Evolutionary conservation across 1,140 invertebrate genomes (phyloP).

Genomic region (Tenebrio molitor): DNA sequence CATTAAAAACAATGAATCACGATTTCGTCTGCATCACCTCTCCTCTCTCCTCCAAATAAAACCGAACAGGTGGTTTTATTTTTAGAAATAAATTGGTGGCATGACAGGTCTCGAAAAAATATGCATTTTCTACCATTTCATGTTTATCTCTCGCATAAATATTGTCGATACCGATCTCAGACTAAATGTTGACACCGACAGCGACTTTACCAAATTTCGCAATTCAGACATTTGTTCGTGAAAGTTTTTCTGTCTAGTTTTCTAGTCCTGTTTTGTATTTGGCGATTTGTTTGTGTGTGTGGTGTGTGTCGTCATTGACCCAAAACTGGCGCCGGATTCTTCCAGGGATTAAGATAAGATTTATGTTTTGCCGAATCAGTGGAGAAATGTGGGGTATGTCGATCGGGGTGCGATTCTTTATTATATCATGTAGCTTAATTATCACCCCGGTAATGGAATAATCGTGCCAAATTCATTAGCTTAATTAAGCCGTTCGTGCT

Average conservation of each 20-base stretch:
- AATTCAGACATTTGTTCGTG: neutral
- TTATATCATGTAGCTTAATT: neutral
- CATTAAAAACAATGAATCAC: too few relatives aligned
- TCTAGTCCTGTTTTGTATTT: conserved; percentile 20
- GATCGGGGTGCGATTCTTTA: too few relatives aligned
- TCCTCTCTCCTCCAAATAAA: too few relatives aligned
- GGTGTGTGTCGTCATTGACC: conserved; percentile 21
- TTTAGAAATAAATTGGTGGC: conserved; percentile 6
- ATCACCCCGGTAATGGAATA: neutral
- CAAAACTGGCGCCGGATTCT: neutral
- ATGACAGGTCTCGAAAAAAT: neutral
- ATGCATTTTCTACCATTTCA: conserved; percentile 3
- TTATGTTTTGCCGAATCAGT: neutral
- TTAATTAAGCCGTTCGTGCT: neutral
- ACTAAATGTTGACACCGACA: neutral
- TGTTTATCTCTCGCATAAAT: neutral
- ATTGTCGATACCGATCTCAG: neutral
- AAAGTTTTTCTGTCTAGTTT: conserved; percentile 9
- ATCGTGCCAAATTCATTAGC: neutral
- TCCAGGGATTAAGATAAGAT: neutral
- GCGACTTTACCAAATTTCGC: neutral
- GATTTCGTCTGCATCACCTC: too few relatives aligned
- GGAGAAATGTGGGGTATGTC: too few relatives aligned
- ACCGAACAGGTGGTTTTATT: conserved; percentile 18
- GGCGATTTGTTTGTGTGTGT: too few relatives aligned